Conservation (phyloP, 1,140 invertebrate species). For the Elymnias hypermnestra region DNA sequence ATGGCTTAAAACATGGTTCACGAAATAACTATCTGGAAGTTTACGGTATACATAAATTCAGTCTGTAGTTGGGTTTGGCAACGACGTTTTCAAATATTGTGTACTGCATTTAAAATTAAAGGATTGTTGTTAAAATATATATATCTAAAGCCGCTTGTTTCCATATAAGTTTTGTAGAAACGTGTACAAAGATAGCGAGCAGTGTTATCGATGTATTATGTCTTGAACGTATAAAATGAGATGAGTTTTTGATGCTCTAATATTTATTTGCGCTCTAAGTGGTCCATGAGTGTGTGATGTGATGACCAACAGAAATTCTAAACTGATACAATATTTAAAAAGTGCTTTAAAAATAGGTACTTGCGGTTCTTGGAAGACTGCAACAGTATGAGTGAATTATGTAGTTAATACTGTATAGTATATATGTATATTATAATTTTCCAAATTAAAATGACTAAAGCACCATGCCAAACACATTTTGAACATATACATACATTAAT, state of each 20-base stretch:
- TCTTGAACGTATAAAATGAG: slow-evolving; percentile 11
- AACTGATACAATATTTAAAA: slow-evolving; percentile 23
- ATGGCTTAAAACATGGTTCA: slow-evolving; percentile 41
- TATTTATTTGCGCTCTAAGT: slow-evolving; percentile 10
- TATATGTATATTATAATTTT: slow-evolving; percentile 51
- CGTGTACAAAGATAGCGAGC: slow-evolving; percentile 27
- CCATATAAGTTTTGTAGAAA: slow-evolving; percentile 19
- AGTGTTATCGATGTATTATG: slow-evolving; percentile 10
- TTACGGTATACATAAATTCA: slow-evolving; percentile 69
- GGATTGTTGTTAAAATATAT: too few species aligned
- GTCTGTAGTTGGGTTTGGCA: slow-evolving; percentile 69
- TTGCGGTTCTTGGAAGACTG: slow-evolving; percentile 63
- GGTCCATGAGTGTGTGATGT: slow-evolving; percentile 9
- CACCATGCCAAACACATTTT: slow-evolving; percentile 67
- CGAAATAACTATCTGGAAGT: slow-evolving; percentile 53
- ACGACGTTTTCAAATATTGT: slow-evolving; percentile 53
- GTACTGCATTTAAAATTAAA: slow-evolving; percentile 28
- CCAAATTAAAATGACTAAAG: slow-evolving; percentile 63
- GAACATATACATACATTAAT: slow-evolving; percentile 42
- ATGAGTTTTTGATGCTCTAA: slow-evolving; percentile 19
- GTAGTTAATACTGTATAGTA: slow-evolving; percentile 66
- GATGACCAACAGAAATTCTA: slow-evolving; percentile 15
- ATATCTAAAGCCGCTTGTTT: slow-evolving; percentile 4
- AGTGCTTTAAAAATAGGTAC: slow-evolving; percentile 35
- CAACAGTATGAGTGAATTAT: slow-evolving; percentile 50